phyloP scores from a whole-genome alignment of 2,113 vertebrate genomes.

The Noctilio leporinus region DNA sequence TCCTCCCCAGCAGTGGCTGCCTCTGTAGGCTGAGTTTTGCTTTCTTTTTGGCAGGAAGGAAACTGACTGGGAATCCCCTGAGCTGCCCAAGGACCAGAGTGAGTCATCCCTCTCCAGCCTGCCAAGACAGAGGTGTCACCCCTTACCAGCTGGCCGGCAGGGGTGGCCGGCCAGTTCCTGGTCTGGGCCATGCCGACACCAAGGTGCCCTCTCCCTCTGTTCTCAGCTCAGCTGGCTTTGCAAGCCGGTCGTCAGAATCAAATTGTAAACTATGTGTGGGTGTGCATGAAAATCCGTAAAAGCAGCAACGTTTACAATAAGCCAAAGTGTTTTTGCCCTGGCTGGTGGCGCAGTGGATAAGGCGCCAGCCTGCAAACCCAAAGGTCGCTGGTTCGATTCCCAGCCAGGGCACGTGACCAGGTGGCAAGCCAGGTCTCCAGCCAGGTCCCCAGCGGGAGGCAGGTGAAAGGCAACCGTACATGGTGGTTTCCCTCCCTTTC shows the following conservation, averaged over 20 bases:
- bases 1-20: background rate
- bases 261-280: background rate
- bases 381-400: too few species aligned
- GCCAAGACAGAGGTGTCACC: background rate
- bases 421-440: too few species aligned
- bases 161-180: background rate
- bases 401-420: too few species aligned
- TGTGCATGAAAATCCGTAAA: background rate
- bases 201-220: background rate
- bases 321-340: background rate
- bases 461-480: too few species aligned
- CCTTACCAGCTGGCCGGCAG: background rate
- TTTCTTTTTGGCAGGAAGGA: constrained; percentile 57
- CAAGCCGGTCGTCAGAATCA: background rate
- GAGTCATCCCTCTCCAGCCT: constrained; percentile 29
- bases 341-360: too few species aligned
- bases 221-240: background rate
- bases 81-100: background rate
- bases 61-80: constrained; percentile 36
- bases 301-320: background rate
- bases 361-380: too few species aligned
- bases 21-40: background rate
- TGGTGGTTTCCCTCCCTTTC: too few species aligned
- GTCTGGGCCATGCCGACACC: background rate
- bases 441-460: too few species aligned